Conservation (phyloP, 2,113 vertebrate species). For the Microcebus murinus region DNA sequence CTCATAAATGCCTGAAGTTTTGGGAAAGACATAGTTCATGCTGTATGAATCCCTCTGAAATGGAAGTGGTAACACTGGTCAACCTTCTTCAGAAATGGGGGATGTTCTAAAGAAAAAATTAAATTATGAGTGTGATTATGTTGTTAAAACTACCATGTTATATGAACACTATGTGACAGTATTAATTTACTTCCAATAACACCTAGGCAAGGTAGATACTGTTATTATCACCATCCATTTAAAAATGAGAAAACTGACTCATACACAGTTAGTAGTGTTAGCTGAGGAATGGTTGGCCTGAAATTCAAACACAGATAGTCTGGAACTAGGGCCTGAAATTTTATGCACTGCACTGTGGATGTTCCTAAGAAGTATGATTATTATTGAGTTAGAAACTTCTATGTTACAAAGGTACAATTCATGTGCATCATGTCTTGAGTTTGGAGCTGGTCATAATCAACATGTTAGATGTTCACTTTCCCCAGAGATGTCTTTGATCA, state of each 20-base stretch:
- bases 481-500: fast-evolving
- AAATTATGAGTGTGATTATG: not conserved
- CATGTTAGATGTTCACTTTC: not conserved
- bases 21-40: not conserved
- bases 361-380: not conserved
- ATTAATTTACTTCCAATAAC: not conserved
- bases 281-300: not conserved
- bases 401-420: not conserved
- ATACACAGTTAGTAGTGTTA: not conserved
- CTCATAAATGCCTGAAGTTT: not conserved
- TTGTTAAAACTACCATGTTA: not conserved
- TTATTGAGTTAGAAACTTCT: not conserved
- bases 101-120: not conserved
- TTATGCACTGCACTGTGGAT: not conserved
- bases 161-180: not conserved
- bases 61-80: not conserved
- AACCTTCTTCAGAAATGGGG: not conserved
- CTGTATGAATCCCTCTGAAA: not conserved
- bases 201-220: not conserved
- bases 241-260: not conserved
- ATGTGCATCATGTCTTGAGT: not conserved
- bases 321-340: not conserved
- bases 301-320: not conserved
- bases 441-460: not conserved
- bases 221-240: not conserved